Evolutionary conservation across 2,797 vertebrate species (phyloP).

Genomic region (Numenius phaeopus): DNA sequence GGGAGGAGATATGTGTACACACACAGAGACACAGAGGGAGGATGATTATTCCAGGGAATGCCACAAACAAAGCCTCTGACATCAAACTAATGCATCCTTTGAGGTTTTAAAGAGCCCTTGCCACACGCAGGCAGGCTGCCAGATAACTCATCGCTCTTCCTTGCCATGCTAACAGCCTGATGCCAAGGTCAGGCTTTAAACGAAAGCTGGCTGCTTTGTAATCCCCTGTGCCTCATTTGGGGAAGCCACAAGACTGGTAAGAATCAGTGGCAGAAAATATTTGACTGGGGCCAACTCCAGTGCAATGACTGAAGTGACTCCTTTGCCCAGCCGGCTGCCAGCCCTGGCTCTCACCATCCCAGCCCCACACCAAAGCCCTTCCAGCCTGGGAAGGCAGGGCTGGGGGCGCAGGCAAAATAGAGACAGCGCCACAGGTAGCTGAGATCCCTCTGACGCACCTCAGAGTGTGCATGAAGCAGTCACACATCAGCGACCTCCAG

Average conservation of each 20-base stretch:
- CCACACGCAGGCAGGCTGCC: conserved; percentile 37
- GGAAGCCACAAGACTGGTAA: conserved; percentile 35
- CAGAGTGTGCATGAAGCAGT: not conserved
- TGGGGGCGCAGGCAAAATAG: not conserved
- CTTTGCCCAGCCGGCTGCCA: not conserved
- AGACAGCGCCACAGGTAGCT: not conserved
- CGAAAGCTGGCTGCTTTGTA: conserved; percentile 22
- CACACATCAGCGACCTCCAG: not conserved
- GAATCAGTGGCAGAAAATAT: conserved; percentile 14
- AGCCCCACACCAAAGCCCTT: not conserved
- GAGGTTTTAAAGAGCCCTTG: conserved; percentile 42
- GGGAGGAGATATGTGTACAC: not conserved
- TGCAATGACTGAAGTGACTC: not conserved
- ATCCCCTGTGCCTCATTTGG: conserved; percentile 27
- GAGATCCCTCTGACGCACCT: not conserved
- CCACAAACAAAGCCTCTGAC: conserved; percentile 34
- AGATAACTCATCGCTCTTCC: conserved; percentile 44
- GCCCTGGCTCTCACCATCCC: not conserved
- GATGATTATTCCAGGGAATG: not conserved
- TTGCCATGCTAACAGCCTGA: conserved; percentile 29
- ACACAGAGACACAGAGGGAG: not conserved
- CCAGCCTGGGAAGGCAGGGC: not conserved
- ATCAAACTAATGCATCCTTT: conserved; percentile 60
- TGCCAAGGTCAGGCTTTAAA: conserved; percentile 64
- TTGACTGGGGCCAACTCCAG: not conserved